Conservation (phyloP, 2,113 vertebrate genomes). For the Chiloscyllium plagiosum region DNA sequence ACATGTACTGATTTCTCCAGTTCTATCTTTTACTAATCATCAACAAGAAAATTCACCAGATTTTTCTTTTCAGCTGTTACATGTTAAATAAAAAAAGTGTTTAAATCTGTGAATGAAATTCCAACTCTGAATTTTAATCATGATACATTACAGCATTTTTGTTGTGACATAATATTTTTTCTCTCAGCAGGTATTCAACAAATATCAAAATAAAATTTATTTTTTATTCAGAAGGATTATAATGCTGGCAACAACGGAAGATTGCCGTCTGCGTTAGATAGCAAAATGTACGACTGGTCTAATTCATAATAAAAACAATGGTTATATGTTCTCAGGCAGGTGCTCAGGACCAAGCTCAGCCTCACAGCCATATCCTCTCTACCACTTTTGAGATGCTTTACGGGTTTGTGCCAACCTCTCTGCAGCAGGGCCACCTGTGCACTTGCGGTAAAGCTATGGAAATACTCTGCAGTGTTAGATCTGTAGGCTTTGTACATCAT, state of each 20-base stretch:
- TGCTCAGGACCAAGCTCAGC: background rate
- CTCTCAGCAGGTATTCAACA: background rate
- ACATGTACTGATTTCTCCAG: background rate
- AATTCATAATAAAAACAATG: background rate
- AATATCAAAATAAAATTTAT: constrained; percentile 2
- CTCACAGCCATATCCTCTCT: background rate
- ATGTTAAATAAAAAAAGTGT: background rate
- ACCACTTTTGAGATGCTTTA: constrained; percentile 14
- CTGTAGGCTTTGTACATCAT: background rate
- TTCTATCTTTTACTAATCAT: background rate
- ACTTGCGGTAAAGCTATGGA: constrained; percentile 14
- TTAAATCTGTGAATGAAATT: constrained; percentile 9
- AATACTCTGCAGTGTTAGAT: background rate
- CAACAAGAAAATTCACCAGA: background rate
- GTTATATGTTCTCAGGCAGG: background rate
- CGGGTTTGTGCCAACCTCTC: background rate
- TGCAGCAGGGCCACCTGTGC: background rate
- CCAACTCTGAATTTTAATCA: constrained; percentile 3
- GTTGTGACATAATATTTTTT: background rate
- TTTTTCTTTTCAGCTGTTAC: background rate
- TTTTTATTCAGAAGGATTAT: background rate
- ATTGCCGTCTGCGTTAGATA: background rate
- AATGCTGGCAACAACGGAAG: background rate
- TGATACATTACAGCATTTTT: background rate
- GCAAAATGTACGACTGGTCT: background rate